phyloP scores from a whole-genome alignment of 2,888 invertebrate species.

The Diaperis boleti region DNA sequence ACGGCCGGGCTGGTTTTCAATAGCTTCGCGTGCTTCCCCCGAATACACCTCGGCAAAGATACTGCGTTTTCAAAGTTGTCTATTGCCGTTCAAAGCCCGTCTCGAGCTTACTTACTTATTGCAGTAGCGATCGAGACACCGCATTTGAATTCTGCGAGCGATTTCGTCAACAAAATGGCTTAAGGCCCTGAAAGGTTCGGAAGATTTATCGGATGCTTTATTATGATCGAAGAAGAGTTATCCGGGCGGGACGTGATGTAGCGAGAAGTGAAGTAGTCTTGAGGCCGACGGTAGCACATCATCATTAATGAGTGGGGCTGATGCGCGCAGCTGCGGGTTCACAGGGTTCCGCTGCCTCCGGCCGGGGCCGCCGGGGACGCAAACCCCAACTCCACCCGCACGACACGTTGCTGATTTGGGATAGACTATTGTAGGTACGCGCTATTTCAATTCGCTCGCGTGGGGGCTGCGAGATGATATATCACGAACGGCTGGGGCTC shows the following conservation, averaged over 20 bases:
- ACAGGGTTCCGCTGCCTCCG: slow-evolving; percentile 55
- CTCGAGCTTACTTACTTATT: slow-evolving; percentile 62
- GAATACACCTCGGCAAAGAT: slow-evolving; percentile 52
- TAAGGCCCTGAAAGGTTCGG: slow-evolving; percentile 14
- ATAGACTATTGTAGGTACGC: slow-evolving; percentile 46
- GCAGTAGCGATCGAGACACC: slow-evolving; percentile 18
- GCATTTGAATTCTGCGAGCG: too few relatives aligned
- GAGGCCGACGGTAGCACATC: slow-evolving; percentile 77
- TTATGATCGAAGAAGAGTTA: slow-evolving; percentile 42
- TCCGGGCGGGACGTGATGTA: slow-evolving; percentile 53
- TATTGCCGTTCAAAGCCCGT: slow-evolving; percentile 57
- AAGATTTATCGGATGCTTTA: slow-evolving; percentile 44
- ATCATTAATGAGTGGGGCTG: slow-evolving; percentile 79
- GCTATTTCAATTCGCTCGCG: slow-evolving; percentile 29
- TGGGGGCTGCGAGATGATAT: slow-evolving; percentile 7
- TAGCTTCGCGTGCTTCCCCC: slow-evolving; percentile 50
- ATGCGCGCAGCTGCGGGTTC: slow-evolving; percentile 60
- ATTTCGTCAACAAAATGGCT: background rate
- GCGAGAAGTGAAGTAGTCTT: slow-evolving; percentile 81
- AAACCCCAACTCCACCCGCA: slow-evolving; percentile 52
- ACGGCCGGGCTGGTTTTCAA: slow-evolving; percentile 50
- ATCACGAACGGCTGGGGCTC: slow-evolving; percentile 4
- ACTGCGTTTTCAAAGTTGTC: slow-evolving; percentile 56
- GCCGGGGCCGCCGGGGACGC: slow-evolving; percentile 50
- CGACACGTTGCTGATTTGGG: slow-evolving; percentile 54